Evolutionary conservation across 2,888 invertebrate genomes (phyloP).

Genomic region (Abrostola triplasia): DNA sequence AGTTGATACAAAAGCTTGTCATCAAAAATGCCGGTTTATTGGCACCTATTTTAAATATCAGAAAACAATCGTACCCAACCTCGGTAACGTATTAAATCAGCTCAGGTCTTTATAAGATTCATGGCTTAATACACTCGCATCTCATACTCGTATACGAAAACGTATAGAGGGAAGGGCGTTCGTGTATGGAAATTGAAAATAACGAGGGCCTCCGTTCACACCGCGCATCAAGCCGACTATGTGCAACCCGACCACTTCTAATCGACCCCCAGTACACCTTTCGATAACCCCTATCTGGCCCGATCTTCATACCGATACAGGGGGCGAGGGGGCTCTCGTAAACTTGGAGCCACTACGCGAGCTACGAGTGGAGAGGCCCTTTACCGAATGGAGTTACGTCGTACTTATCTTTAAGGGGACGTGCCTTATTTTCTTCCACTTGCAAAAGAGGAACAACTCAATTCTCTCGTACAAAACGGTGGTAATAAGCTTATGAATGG

Average conservation of each 20-base stretch:
- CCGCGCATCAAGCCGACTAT: conserved; percentile 83
- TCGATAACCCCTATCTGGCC: conserved; percentile 75
- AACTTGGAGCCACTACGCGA: conserved; percentile 78
- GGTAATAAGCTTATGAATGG: conserved; percentile 72
- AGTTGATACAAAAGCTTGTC: conserved; percentile 31
- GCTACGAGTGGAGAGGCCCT: conserved; percentile 84
- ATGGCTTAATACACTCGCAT: conserved; percentile 83
- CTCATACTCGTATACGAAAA: conserved; percentile 80
- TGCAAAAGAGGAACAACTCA: conserved; percentile 77
- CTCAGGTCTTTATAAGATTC: conserved; percentile 84
- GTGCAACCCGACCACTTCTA: conserved; percentile 74
- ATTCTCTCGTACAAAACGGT: conserved; percentile 75
- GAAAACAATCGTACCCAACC: conserved; percentile 65
- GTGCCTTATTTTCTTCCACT: conserved; percentile 85
- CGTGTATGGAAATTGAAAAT: conserved; percentile 88
- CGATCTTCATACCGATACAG: conserved; percentile 72
- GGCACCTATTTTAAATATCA: conserved; percentile 56
- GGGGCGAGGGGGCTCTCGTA: conserved; percentile 72
- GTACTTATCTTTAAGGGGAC: conserved; percentile 86
- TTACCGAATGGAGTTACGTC: conserved; percentile 87
- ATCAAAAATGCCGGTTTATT: conserved; percentile 58
- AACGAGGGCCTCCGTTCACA: conserved; percentile 86
- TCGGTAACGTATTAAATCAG: conserved; percentile 74
- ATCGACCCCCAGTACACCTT: conserved; percentile 74
- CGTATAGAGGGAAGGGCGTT: conserved; percentile 79